Evolutionary conservation across 2,113 vertebrate species (phyloP).

Genomic region (Rhinolophus sinicus): DNA sequence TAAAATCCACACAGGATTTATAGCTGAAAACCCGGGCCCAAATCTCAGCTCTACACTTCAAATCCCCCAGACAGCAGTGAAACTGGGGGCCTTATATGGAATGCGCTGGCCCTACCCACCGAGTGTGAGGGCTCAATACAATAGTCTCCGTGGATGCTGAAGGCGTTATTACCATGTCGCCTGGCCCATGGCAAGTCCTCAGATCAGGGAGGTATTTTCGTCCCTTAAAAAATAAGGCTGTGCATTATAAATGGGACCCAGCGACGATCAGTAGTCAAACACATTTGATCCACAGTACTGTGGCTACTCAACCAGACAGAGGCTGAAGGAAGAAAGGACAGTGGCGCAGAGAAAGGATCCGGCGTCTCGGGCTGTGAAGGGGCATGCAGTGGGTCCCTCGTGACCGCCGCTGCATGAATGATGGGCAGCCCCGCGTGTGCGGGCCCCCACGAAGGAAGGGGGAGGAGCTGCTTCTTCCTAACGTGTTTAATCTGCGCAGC

Average conservation of each 20-base stretch:
- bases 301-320: slow-evolving; percentile 44
- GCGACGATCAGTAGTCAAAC: slow-evolving; percentile 65
- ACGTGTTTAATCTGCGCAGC: neutral
- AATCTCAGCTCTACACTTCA: neutral
- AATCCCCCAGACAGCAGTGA: neutral
- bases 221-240: neutral
- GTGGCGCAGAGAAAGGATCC: neutral
- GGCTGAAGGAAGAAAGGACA: neutral
- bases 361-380: neutral
- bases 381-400: fast-evolving
- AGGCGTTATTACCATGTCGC: neutral
- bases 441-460: neutral
- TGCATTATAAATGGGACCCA: slow-evolving; percentile 25
- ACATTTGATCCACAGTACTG: slow-evolving; percentile 48
- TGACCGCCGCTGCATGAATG: fast-evolving
- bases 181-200: neutral
- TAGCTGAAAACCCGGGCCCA: neutral
- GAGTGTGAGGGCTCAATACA: neutral
- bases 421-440: neutral
- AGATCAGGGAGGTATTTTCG: slow-evolving; percentile 50
- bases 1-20: neutral
- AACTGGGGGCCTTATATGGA: fast-evolving
- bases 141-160: neutral
- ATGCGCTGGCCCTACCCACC: neutral
- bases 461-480: too few relatives aligned